These are phyloP conservation scores for Aspidoscelis tigris DNA, from an alignment of 2,113 vertebrate genomes.

Conservation along the genomic window DNA sequence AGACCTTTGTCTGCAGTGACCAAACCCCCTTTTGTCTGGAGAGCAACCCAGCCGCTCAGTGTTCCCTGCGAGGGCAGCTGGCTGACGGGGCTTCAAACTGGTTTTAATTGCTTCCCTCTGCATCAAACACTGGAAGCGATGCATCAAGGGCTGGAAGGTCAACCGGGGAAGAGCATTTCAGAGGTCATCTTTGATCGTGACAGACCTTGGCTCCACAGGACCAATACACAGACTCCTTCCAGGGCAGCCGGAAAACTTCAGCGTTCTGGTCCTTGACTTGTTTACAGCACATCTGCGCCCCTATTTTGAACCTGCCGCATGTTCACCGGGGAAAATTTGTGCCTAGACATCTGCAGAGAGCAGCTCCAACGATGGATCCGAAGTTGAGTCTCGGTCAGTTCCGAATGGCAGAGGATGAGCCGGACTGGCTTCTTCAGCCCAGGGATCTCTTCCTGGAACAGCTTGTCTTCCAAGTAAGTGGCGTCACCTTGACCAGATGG, in stretches of 20 bases:
- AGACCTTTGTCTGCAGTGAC: not conserved
- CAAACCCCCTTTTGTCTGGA: not conserved
- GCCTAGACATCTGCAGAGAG: not conserved
- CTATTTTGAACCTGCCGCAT: not conserved
- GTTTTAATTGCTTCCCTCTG: constrained; percentile 20
- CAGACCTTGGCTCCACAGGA: not conserved
- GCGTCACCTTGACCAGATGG: not conserved
- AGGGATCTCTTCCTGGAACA: too few relatives aligned
- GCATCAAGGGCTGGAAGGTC: not conserved
- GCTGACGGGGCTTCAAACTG: constrained; percentile 36
- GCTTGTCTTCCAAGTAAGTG: too few relatives aligned
- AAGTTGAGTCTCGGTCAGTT: not conserved
- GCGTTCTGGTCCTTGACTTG: too few relatives aligned
- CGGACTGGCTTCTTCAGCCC: not conserved
- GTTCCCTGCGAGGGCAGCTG: not conserved
- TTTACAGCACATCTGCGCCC: not conserved
- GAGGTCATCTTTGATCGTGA: not conserved
- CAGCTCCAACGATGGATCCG: not conserved
- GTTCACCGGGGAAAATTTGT: rapidly evolving
- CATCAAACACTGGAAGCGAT: not conserved
- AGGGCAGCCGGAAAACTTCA: not conserved
- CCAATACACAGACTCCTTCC: not conserved
- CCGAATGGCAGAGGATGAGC: not conserved
- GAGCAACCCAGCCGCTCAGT: not conserved
- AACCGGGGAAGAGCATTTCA: not conserved